Evolutionary conservation across 2,797 vertebrate genomes (phyloP).

Genomic region (Sardinella longiceps): DNA sequence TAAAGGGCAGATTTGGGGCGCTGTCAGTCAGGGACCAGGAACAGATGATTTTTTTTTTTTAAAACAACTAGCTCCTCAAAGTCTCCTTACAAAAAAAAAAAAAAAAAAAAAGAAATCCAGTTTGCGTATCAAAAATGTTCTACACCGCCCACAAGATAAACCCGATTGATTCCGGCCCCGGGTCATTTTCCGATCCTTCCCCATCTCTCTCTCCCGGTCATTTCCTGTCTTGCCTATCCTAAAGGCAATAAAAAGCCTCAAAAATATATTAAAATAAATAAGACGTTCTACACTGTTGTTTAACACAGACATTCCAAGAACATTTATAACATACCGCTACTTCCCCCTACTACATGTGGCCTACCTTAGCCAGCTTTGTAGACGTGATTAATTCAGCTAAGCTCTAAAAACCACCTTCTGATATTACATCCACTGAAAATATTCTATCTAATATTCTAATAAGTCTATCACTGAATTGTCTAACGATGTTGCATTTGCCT

Average conservation of each 20-base stretch:
- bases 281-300: not conserved
- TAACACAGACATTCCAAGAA: not conserved
- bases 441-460: too few species aligned
- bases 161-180: too few species aligned
- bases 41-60: not conserved
- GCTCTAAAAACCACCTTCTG: not conserved
- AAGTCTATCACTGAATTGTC: not conserved
- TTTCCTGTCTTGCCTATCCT: too few species aligned
- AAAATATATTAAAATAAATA: not conserved
- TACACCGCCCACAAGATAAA: too few species aligned
- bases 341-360: too few species aligned
- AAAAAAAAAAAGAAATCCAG: too few species aligned
- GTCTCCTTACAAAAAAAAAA: too few species aligned
- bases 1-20: not conserved
- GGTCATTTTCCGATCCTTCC: too few species aligned
- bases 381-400: not conserved
- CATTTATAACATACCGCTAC: not conserved
- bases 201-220: too few species aligned
- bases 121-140: too few species aligned
- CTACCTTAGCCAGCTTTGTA: not conserved
- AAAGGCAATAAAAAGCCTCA: too few species aligned
- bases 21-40: not conserved
- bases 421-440: not conserved
- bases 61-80: too few species aligned
- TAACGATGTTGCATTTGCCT: not conserved